Conservation (phyloP, 1,140 invertebrate genomes). For the Diabrotica virgifera region DNA sequence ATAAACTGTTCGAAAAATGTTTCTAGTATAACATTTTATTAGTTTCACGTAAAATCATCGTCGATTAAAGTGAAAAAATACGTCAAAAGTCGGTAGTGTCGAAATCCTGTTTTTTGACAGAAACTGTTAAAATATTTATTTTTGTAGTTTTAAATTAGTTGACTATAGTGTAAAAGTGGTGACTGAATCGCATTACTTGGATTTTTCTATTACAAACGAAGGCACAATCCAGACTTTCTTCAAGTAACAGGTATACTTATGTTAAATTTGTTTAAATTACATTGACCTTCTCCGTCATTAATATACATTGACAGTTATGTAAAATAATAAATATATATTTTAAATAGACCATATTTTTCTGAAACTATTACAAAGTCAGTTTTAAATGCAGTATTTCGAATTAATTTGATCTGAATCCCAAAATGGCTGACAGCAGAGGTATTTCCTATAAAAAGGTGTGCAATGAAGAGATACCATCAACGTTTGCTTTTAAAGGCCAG, state of each 20-base stretch:
- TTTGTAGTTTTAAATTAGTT: background rate
- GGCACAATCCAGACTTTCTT: background rate
- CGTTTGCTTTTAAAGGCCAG: background rate
- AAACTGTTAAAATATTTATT: background rate
- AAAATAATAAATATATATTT: background rate
- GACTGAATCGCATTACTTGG: background rate
- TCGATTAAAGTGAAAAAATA: background rate
- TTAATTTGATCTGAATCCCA: conserved; percentile 15
- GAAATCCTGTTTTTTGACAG: no score
- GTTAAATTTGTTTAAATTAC: background rate
- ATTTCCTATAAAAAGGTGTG: conserved; percentile 18
- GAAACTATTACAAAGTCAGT: no score
- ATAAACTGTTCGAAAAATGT: background rate
- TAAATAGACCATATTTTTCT: no score
- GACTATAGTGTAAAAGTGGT: background rate
- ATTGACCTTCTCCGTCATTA: background rate
- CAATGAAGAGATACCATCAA: conserved; percentile 11
- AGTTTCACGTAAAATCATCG: background rate
- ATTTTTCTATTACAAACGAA: background rate
- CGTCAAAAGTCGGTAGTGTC: background rate
- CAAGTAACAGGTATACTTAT: background rate
- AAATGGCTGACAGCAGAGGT: conserved; percentile 18
- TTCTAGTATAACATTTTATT: background rate
- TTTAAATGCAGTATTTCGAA: background rate
- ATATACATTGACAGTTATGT: background rate